phyloP scores from a whole-genome alignment of 1,140 invertebrate genomes.

The Araneus ventricosus region DNA sequence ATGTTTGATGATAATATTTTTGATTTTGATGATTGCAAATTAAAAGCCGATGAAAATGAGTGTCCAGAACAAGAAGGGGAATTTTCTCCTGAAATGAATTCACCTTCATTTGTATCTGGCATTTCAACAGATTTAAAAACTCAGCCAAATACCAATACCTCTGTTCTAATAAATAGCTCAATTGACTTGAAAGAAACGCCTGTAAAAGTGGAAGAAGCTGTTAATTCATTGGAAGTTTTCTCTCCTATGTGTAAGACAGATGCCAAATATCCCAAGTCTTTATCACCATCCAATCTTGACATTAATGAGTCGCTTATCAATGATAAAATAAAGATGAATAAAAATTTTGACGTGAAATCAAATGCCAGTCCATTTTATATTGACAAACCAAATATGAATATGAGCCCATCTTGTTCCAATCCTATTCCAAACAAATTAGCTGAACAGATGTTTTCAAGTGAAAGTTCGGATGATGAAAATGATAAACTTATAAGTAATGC shows the following conservation, averaged over 20 bases:
- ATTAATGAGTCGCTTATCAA: background rate
- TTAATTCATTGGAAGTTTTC: background rate
- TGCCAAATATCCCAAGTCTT: background rate
- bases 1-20: slow-evolving; percentile 71
- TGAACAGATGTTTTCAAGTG: slow-evolving; percentile 67
- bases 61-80: background rate
- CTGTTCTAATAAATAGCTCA: background rate
- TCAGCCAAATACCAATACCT: background rate
- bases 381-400: slow-evolving; percentile 4
- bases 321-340: background rate
- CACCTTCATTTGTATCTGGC: slow-evolving; percentile 6
- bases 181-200: slow-evolving; percentile 14
- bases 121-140: slow-evolving; percentile 23
- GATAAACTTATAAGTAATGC: slow-evolving; percentile 65
- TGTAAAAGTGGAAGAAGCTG: slow-evolving; percentile 16
- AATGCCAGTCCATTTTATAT: slow-evolving; percentile 22
- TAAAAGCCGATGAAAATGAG: slow-evolving; percentile 30
- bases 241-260: slow-evolving; percentile 15
- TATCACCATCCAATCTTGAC: background rate
- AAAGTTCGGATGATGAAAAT: slow-evolving; percentile 67
- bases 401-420: slow-evolving; percentile 22
- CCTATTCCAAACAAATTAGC: background rate
- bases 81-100: background rate
- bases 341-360: slow-evolving; percentile 34
- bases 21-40: slow-evolving; percentile 63